Percentiles rank a stretch among this genome's conserved stretches.
Conservation (phyloP, 2,797 vertebrate genomes). For the Crocodylus rhombifer region DNA sequence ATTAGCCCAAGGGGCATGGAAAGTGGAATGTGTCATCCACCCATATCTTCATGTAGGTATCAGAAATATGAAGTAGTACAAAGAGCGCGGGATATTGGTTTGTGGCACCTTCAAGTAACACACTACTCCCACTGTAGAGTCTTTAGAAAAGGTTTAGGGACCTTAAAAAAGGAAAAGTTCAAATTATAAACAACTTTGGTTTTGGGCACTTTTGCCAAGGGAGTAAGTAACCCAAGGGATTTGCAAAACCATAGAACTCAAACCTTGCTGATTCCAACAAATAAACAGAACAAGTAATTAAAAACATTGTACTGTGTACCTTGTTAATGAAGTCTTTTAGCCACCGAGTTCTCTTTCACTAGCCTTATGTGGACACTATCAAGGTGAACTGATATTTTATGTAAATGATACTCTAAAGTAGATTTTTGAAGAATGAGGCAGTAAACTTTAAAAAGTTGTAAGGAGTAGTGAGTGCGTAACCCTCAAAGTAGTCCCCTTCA, state of each 20-base stretch:
- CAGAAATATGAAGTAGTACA: background rate
- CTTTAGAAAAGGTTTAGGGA: slow-evolving; percentile 1
- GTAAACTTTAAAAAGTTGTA: slow-evolving; percentile 10
- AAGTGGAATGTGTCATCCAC: background rate
- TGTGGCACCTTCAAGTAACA: background rate
- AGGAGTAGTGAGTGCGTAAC: background rate
- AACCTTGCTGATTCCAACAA: slow-evolving; percentile 6
- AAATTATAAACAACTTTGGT: background rate
- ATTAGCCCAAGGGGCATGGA: background rate
- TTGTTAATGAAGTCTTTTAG: background rate
- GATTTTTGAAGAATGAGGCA: background rate
- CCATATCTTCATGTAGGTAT: background rate
- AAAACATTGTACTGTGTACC: background rate
- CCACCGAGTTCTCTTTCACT: background rate
- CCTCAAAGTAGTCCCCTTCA: background rate
- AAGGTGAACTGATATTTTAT: background rate
- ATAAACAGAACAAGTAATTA: background rate
- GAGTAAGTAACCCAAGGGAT: background rate
- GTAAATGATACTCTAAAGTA: slow-evolving; percentile 13
- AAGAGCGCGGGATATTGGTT: background rate
- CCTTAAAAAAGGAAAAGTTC: accelerated
- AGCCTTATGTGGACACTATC: background rate
- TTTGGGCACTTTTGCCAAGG: background rate
- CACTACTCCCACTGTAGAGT: slow-evolving; percentile 1
- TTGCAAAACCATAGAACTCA: background rate